These are phyloP conservation scores for Orthosia gracilis DNA, from an alignment of 2,888 invertebrate genomes.

Conservation along the genomic window DNA sequence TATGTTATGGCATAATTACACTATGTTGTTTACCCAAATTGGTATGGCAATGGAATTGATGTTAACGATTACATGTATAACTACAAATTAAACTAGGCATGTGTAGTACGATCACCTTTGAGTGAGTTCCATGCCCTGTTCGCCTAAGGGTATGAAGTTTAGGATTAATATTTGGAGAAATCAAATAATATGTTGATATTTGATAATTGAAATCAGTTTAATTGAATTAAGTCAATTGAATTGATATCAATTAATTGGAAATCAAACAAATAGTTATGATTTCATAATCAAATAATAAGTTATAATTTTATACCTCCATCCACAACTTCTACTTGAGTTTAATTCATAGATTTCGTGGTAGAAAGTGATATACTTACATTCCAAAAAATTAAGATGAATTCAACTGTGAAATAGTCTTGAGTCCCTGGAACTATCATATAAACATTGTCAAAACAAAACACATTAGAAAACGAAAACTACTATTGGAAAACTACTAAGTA, in stretches of 20 bases:
- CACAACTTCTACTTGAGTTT: neutral
- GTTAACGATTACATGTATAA: neutral
- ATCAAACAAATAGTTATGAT: no score
- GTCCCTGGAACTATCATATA: conserved; percentile 1
- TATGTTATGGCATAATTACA: conserved; percentile 1
- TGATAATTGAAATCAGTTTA: no score
- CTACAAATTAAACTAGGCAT: conserved; percentile 1
- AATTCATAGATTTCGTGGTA: neutral
- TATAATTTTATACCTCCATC: no score
- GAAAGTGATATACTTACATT: no score
- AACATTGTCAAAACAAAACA: conserved; percentile 4
- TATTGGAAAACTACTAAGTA: no score
- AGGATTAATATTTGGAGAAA: no score
- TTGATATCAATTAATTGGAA: no score
- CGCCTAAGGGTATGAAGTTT: no score
- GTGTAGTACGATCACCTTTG: neutral
- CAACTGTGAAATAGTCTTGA: conserved; percentile 14
- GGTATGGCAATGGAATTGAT: neutral
- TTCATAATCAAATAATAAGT: no score
- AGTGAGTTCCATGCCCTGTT: neutral
- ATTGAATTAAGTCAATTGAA: no score
- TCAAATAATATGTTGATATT: no score
- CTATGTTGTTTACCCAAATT: neutral
- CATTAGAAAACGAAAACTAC: neutral
- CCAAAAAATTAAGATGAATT: neutral